A percentile compares a stretch with the other conserved stretches of the same genome.
Evolutionary conservation across 2,888 invertebrate species (phyloP).

Genomic region (Helleia helle): DNA sequence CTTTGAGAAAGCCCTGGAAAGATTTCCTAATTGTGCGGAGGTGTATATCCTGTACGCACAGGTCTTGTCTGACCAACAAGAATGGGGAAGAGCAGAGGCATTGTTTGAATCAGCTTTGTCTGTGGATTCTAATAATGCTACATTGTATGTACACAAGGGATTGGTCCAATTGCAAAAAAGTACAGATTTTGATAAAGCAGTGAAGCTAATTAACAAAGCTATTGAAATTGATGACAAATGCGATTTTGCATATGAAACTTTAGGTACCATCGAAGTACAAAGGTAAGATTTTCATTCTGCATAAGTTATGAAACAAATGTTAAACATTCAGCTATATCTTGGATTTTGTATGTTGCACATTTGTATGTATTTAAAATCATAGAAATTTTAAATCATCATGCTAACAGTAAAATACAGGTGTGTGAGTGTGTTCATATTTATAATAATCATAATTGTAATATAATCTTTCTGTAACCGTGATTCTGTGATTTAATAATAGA

Average conservation of each 20-base stretch:
- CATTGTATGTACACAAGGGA: constrained; percentile 90
- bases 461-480: no score
- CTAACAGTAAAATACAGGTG: no score
- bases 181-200: constrained; percentile 85
- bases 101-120: constrained; percentile 87
- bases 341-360: no score
- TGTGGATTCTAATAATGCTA: constrained; percentile 89
- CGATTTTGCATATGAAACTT: constrained; percentile 95
- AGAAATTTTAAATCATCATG: no score
- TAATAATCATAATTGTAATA: no score
- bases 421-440: no score
- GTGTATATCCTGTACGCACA: constrained; percentile 92
- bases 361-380: no score
- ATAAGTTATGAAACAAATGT: no score
- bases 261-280: constrained; percentile 96
- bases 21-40: constrained; percentile 89
- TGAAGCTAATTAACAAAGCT: constrained; percentile 84
- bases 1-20: constrained; percentile 83
- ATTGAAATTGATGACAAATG: constrained; percentile 92
- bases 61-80: constrained; percentile 88
- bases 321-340: no score
- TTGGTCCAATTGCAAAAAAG: constrained; percentile 88
- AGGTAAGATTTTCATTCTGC: constrained; percentile 70
- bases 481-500: no score
- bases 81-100: constrained; percentile 87